These are phyloP conservation scores for Corythucha ciliata DNA, from an alignment of 2,888 invertebrate genomes.

Conservation along the genomic window DNA sequence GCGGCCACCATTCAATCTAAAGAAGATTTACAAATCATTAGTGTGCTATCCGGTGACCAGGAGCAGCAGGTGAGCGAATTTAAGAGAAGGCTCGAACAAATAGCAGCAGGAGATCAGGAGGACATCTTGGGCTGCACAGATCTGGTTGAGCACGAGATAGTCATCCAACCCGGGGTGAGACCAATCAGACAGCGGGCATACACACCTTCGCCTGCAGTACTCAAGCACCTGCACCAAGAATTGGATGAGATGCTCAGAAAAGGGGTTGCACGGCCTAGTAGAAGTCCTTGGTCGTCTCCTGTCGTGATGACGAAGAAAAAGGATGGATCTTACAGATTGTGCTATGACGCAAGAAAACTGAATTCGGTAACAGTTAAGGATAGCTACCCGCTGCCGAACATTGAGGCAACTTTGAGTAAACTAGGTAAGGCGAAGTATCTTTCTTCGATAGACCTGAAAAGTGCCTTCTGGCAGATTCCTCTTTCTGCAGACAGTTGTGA, in stretches of 20 bases:
- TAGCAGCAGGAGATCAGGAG: too few species aligned
- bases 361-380: constrained; percentile 29
- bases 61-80: too few species aligned
- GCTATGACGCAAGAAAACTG: constrained; percentile 28
- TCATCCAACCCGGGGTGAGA: not conserved
- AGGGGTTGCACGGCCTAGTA: constrained; percentile 32
- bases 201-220: constrained; percentile 25
- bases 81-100: too few species aligned
- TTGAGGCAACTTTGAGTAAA: constrained; percentile 26
- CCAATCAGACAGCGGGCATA: constrained; percentile 2
- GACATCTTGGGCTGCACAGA: not conserved
- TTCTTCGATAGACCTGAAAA: constrained; percentile 27
- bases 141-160: not conserved
- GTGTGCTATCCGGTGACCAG: too few species aligned
- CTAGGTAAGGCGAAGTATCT: constrained; percentile 22
- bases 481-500: constrained; percentile 23
- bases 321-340: constrained; percentile 30
- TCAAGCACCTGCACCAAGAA: too few species aligned
- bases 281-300: constrained; percentile 34
- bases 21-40: too few species aligned
- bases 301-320: constrained; percentile 32
- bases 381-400: constrained; percentile 30
- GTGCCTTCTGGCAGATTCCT: constrained; percentile 31
- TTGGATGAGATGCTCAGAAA: constrained; percentile 31
- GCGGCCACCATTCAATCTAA: too few species aligned